phyloP scores from a whole-genome alignment of 2,888 invertebrate species.

The Nomada ferruginata region DNA sequence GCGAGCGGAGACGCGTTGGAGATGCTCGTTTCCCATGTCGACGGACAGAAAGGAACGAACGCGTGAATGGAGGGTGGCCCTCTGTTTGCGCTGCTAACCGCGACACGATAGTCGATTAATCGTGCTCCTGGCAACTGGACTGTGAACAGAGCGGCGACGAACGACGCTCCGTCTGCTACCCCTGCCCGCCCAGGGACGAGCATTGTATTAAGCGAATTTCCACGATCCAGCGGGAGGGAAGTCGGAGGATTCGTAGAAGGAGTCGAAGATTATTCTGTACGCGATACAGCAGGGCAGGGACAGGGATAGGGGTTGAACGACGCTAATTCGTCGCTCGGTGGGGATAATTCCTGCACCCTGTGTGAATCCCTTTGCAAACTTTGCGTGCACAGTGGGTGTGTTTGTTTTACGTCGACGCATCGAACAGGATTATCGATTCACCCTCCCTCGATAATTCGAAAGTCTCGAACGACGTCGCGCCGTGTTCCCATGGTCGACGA shows the following conservation, averaged over 20 bases:
- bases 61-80: conserved; percentile 42
- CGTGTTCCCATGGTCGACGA: conserved; percentile 40
- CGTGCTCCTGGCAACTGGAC: conserved; percentile 72
- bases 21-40: conserved; percentile 83
- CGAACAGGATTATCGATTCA: conserved; percentile 78
- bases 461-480: not conserved
- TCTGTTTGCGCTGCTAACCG: conserved; percentile 43
- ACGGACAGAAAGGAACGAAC: conserved; percentile 61
- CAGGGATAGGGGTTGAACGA: conserved; percentile 25
- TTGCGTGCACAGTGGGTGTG: conserved; percentile 71
- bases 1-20: conserved; percentile 69
- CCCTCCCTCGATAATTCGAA: conserved; percentile 68
- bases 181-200: too few relatives aligned
- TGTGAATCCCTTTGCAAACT: conserved; percentile 61
- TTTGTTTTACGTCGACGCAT: conserved; percentile 81
- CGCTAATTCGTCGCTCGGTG: conserved; percentile 39
- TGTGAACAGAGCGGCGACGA: conserved; percentile 73
- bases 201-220: not conserved
- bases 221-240: conserved; percentile 24
- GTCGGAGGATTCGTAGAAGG: not conserved
- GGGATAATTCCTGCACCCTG: conserved; percentile 37
- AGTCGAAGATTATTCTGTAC: not conserved
- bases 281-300: not conserved
- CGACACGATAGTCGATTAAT: conserved; percentile 68
- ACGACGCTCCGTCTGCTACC: conserved; percentile 32